These are phyloP conservation scores for Actias luna DNA, from an alignment of 2,888 invertebrate species.

Conservation along the genomic window DNA sequence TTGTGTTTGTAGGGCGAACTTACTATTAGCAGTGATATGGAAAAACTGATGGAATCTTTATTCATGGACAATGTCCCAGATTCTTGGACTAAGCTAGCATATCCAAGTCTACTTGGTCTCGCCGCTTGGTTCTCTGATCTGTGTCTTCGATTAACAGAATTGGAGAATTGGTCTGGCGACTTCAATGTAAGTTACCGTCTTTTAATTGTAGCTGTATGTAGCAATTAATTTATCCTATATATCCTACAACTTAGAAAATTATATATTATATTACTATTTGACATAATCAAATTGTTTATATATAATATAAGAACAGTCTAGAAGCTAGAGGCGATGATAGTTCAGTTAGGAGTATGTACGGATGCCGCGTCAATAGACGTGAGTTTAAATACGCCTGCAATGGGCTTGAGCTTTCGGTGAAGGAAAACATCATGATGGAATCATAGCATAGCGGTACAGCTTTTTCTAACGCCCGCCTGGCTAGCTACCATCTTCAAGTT, in stretches of 20 bases:
- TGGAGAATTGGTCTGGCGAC: conserved; percentile 94
- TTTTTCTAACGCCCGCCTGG: too few species aligned
- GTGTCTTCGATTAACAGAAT: conserved; percentile 87
- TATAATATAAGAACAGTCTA: not conserved
- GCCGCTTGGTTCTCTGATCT: conserved; percentile 95
- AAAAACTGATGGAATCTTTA: conserved; percentile 90
- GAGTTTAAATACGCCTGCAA: too few species aligned
- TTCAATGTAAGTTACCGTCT: conserved; percentile 82
- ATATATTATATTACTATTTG: not conserved
- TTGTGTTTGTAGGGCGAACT: conserved; percentile 87
- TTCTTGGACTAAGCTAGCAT: conserved; percentile 92
- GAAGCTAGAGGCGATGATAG: too few species aligned
- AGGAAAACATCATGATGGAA: too few species aligned
- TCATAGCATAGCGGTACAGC: too few species aligned
- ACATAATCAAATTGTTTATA: not conserved
- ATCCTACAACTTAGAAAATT: too few species aligned
- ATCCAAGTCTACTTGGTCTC: conserved; percentile 92
- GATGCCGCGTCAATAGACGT: too few species aligned
- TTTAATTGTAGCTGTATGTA: too few species aligned
- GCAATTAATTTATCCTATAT: too few species aligned
- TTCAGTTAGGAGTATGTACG: too few species aligned
- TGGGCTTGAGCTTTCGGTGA: too few species aligned
- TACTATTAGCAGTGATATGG: conserved; percentile 96
- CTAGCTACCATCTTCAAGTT: too few species aligned
- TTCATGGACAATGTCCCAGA: conserved; percentile 95